Evolutionary conservation across 2,113 vertebrate genomes (phyloP).

Genomic region (Perognathus longimembris): DNA sequence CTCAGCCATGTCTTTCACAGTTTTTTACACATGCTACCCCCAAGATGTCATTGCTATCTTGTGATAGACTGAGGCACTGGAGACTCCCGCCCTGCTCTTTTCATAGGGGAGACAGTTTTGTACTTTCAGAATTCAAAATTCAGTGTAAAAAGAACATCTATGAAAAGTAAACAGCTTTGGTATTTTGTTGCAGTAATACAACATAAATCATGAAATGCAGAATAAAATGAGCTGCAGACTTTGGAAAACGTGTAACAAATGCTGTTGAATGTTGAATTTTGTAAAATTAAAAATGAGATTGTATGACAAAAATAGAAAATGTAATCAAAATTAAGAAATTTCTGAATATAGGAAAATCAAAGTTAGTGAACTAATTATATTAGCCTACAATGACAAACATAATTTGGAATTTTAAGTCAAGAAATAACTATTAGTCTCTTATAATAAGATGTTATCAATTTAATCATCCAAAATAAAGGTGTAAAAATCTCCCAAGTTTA

Average conservation of each 20-base stretch:
- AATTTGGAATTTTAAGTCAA: neutral
- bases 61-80: neutral
- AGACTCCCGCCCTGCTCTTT: neutral
- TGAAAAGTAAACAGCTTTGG: neutral
- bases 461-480: neutral
- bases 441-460: neutral
- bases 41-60: neutral
- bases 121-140: neutral
- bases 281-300: neutral
- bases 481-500: neutral
- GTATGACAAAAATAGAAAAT: neutral
- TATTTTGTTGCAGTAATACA: neutral
- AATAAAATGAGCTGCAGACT: neutral
- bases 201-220: neutral
- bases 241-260: neutral
- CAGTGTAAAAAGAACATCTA: neutral
- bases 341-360: neutral
- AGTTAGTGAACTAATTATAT: neutral
- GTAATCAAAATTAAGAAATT: neutral
- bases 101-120: neutral
- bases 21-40: neutral
- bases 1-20: no score
- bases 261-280: neutral
- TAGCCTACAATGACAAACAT: neutral
- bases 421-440: neutral